Evolutionary conservation across 2,797 vertebrate species (phyloP).

Genomic region (Peromyscus melanophrys): DNA sequence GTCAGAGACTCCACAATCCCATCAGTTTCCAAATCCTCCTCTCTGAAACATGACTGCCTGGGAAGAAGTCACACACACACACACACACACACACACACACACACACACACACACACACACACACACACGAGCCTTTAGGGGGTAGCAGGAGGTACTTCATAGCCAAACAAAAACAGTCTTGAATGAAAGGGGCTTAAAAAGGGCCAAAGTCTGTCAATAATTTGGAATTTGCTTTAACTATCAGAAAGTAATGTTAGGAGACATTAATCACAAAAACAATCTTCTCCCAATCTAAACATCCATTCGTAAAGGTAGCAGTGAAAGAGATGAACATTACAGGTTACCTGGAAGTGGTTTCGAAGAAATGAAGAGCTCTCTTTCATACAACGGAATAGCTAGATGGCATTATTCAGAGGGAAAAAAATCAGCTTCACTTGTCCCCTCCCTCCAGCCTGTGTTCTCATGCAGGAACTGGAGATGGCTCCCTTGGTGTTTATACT

Average conservation of each 20-base stretch:
- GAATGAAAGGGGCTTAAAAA: constrained; percentile 30
- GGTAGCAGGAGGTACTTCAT: neutral
- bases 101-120: too few species aligned
- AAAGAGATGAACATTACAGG: neutral
- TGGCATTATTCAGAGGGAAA: too few species aligned
- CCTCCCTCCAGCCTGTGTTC: too few species aligned
- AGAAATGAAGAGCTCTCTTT: neutral
- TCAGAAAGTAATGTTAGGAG: neutral
- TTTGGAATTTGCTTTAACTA: neutral
- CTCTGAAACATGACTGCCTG: neutral
- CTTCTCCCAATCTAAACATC: neutral
- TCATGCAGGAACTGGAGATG: too few species aligned
- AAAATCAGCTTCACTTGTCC: too few species aligned
- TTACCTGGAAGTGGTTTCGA: neutral
- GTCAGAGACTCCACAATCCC: neutral
- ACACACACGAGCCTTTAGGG: neutral
- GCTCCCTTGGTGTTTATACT: too few species aligned
- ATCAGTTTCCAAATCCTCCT: too few species aligned
- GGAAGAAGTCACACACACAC: neutral
- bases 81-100: too few species aligned
- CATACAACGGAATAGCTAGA: too few species aligned
- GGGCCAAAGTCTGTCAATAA: neutral
- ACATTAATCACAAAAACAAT: constrained; percentile 8
- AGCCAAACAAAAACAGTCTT: neutral
- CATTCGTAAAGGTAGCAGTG: neutral